These are phyloP conservation scores for Tyrophagus putrescentiae DNA, from an alignment of 1,140 invertebrate genomes.

Conservation along the genomic window DNA sequence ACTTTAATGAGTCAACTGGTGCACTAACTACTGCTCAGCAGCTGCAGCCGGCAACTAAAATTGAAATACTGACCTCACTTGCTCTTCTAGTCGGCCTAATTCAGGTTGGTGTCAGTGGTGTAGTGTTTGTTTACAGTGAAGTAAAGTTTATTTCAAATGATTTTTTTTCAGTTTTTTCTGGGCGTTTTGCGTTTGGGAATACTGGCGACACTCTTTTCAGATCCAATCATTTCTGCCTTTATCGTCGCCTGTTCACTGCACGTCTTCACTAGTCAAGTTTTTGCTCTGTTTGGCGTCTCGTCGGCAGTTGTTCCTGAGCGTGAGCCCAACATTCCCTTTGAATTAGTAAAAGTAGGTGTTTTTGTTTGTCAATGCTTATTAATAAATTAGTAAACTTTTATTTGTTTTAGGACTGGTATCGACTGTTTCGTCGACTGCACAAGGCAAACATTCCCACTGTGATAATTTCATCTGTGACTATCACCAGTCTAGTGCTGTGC, in stretches of 20 bases:
- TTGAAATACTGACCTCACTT: conserved; percentile 5
- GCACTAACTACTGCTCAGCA: no score
- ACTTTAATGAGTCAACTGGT: no score
- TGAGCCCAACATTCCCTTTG: background rate
- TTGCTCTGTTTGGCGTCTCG: conserved; percentile 35
- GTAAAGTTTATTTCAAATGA: no score
- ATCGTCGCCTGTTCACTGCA: conserved; percentile 39
- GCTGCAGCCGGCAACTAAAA: no score
- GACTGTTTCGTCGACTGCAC: background rate
- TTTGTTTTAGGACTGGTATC: background rate
- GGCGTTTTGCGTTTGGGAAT: conserved; percentile 35
- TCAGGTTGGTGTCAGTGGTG: no score
- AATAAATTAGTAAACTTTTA: background rate
- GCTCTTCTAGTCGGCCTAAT: background rate
- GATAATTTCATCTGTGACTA: background rate
- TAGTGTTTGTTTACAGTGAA: conserved; percentile 1
- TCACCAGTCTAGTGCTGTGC: no score
- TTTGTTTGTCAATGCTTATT: background rate
- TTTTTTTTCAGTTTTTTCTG: conserved; percentile 28
- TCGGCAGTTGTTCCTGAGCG: conserved; percentile 24
- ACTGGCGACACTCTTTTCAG: conserved; percentile 36
- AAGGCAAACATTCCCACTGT: background rate
- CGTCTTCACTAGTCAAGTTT: conserved; percentile 39
- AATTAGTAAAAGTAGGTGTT: background rate
- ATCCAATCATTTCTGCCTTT: conserved; percentile 37